Base-by-base conservation (phyloP, 2,888 invertebrate genomes). In the Spilosoma lubricipeda region DNA sequence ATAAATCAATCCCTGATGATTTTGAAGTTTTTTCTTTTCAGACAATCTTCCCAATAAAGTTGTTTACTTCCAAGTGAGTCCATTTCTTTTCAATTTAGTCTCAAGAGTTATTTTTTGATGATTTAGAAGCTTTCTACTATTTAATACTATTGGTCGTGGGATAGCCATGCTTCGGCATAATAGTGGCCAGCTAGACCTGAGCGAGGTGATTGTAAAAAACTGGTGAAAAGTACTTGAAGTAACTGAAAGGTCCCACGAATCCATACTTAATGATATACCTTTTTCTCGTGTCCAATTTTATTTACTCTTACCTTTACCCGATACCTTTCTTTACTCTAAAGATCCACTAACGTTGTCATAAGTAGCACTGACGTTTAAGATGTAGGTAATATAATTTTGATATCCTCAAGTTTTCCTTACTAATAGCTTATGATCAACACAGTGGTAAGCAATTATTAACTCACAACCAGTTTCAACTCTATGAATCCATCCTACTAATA, bases 1-100 rank as follows among this genome's bases (percentile, higher is more conserved):
- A 92, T 84, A 84, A 84, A 84, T 84, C 84, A 84, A 84, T 79
- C 76, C 77, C 79, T 91, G 90, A 91, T 88, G 91, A 90, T 88
- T 88, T 88, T 83, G 91, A 91, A 90, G 90, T 90, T 90, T 89
- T 88, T 39, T 85, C 84, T 77, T 81, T 78, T 73, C 71, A 75
- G 68, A 83, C 83, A 82, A 84, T 85, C 80, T 77, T 70, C 80
- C 80, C 33, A 78, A 79, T 23, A 45, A 74, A 71, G 20, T n/a
- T 59, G 36, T 70, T 59, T 70, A 39, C 39, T 59, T n/a, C 5
- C 52, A 67, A 27, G 27, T 8, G 42, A 20, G 3, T 39, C 39
- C 18, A 20, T 59, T 59, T 13, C 5, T 27, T 65, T 65, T 65
- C 30, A 33, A 65, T 36, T 18, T 27, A 27, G 15, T 59, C 4